A percentile compares a stretch with the other conserved stretches of the same genome.
phyloP scores from a whole-genome alignment of 2,113 vertebrate species.

The Monopterus albus region DNA sequence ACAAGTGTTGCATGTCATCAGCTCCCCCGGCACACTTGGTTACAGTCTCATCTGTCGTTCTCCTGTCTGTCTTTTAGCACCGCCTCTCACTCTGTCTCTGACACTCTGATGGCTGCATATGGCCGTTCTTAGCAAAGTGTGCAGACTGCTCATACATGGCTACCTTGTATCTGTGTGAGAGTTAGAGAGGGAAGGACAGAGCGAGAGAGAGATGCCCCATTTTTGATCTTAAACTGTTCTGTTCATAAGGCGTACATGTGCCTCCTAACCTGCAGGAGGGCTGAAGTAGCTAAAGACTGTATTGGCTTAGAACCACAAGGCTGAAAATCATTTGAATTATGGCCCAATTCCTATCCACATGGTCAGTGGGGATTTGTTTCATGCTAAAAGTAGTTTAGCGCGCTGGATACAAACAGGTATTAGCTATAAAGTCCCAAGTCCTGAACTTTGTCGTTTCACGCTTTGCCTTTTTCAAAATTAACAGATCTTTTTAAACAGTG shows the following conservation, averaged over 20 bases:
- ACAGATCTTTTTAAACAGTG: no score
- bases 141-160: not conserved
- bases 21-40: slow-evolving; percentile 14
- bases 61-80: not conserved
- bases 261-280: not conserved
- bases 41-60: slow-evolving; percentile 2
- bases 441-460: not conserved
- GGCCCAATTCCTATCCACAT: not conserved
- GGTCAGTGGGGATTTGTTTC: not conserved
- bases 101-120: not conserved
- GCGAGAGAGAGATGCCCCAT: not conserved
- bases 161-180: not conserved
- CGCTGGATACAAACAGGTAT: no score
- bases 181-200: not conserved
- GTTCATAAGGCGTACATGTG: not conserved
- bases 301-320: not conserved
- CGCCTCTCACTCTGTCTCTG: not conserved
- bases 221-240: not conserved
- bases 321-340: not conserved
- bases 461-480: not conserved
- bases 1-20: slow-evolving; percentile 4
- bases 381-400: slow-evolving; percentile 1
- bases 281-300: no score
- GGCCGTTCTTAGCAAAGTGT: not conserved
- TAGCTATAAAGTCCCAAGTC: not conserved